Percentiles rank a stretch among this genome's conserved stretches.
Conservation (phyloP, 2,797 vertebrate genomes). For the Staurois parvus region DNA sequence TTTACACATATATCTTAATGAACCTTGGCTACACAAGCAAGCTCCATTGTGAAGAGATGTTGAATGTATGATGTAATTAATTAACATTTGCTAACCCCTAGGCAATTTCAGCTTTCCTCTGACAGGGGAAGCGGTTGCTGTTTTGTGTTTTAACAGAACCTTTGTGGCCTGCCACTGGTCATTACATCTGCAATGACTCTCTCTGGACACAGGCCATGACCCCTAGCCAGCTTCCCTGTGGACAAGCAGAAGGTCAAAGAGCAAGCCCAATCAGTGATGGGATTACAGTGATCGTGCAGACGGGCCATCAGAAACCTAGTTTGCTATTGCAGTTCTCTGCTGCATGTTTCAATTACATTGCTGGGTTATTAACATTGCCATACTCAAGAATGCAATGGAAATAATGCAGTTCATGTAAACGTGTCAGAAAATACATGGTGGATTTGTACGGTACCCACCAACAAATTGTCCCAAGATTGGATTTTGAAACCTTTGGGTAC, state of each 20-base stretch:
- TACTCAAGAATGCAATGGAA: neutral
- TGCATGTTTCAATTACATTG: neutral
- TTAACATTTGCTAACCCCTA: constrained; percentile 45
- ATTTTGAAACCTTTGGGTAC: neutral
- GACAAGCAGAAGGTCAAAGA: constrained; percentile 50
- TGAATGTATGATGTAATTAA: constrained; percentile 58
- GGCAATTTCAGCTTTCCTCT: constrained; percentile 46
- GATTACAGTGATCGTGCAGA: constrained; percentile 33
- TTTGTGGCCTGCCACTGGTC: constrained; percentile 62
- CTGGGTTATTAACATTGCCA: neutral
- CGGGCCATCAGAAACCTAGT: neutral
- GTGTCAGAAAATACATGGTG: neutral
- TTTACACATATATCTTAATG: constrained; percentile 3
- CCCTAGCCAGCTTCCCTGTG: constrained; percentile 42
- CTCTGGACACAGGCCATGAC: constrained; percentile 60
- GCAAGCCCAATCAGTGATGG: constrained; percentile 40
- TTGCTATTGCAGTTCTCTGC: neutral
- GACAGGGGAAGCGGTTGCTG: constrained; percentile 54
- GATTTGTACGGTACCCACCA: neutral
- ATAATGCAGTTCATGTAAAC: neutral
- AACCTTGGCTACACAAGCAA: constrained; percentile 19
- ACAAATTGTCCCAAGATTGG: neutral
- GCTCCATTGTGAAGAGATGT: constrained; percentile 16
- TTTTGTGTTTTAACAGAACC: constrained; percentile 60
- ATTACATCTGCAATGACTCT: constrained; percentile 62